phyloP scores from a whole-genome alignment of 2,113 vertebrate genomes.

The Oreotrochilus melanogaster region DNA sequence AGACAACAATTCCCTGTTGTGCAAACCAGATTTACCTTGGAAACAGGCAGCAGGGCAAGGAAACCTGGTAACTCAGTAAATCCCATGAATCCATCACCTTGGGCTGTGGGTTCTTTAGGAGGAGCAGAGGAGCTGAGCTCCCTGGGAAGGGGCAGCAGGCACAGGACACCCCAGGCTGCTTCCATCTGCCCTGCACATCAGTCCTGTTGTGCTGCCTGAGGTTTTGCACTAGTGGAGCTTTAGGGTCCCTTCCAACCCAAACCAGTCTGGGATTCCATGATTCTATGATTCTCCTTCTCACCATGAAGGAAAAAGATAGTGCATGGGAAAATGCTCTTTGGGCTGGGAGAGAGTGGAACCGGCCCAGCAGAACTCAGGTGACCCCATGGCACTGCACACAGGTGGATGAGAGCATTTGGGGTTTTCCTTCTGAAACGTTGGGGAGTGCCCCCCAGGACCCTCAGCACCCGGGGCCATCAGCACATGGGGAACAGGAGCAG shows the following conservation, averaged over 20 bases:
- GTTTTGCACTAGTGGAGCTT: not conserved
- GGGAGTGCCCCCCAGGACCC: accelerated
- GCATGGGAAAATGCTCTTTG: not conserved
- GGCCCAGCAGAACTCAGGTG: not conserved
- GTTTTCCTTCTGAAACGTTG: not conserved
- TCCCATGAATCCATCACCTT: not conserved
- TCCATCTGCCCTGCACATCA: not conserved
- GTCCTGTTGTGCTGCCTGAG: accelerated
- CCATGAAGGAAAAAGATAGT: not conserved
- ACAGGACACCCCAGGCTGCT: not conserved
- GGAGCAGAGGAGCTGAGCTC: not conserved
- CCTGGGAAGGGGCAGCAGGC: not conserved
- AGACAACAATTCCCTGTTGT: not conserved
- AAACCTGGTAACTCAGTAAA: not conserved
- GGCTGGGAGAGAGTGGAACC: not conserved
- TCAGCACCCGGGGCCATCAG: accelerated
- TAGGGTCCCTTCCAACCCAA: not conserved
- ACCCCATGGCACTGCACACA: accelerated
- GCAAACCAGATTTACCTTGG: not conserved
- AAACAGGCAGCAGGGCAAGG: not conserved
- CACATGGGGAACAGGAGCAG: not conserved
- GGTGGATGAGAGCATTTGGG: not conserved
- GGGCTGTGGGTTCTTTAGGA: not conserved
- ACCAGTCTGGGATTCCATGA: too few species aligned
- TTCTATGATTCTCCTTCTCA: too few species aligned